Percentiles rank a stretch among this genome's conserved stretches.
phyloP scores from a whole-genome alignment of 1,140 invertebrate genomes.

The Eurosta solidaginis region DNA sequence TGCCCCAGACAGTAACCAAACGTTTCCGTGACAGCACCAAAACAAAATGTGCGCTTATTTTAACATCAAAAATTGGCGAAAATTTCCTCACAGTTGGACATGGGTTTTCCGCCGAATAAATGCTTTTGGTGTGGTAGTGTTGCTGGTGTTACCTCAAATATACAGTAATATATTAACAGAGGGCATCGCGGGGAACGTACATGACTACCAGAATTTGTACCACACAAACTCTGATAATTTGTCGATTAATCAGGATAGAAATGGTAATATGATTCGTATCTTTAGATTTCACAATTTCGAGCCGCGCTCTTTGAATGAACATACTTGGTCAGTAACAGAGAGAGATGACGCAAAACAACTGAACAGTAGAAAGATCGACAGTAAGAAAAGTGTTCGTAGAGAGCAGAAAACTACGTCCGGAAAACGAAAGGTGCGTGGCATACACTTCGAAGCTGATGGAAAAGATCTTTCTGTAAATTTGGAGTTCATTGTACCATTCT shows the following conservation, averaged over 20 bases:
- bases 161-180: neutral
- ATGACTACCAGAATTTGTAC: neutral
- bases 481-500: constrained; percentile 51
- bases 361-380: neutral
- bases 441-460: constrained; percentile 49
- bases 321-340: neutral
- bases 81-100: neutral
- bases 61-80: neutral
- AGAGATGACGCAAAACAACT: neutral
- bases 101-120: neutral
- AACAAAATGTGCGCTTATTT: neutral
- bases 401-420: neutral
- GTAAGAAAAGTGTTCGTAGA: neutral
- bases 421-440: constrained; percentile 44
- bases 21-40: neutral
- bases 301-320: constrained; percentile 38
- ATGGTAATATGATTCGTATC: constrained; percentile 1
- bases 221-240: neutral
- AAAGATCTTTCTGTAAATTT: constrained; percentile 50
- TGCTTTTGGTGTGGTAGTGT: neutral
- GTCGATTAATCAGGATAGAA: neutral
- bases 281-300: constrained; percentile 53
- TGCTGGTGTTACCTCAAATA: neutral
- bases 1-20: neutral
- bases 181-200: neutral